These are phyloP conservation scores for Onychomys torridus DNA, from an alignment of 2,797 vertebrate species.

Conservation along the genomic window DNA sequence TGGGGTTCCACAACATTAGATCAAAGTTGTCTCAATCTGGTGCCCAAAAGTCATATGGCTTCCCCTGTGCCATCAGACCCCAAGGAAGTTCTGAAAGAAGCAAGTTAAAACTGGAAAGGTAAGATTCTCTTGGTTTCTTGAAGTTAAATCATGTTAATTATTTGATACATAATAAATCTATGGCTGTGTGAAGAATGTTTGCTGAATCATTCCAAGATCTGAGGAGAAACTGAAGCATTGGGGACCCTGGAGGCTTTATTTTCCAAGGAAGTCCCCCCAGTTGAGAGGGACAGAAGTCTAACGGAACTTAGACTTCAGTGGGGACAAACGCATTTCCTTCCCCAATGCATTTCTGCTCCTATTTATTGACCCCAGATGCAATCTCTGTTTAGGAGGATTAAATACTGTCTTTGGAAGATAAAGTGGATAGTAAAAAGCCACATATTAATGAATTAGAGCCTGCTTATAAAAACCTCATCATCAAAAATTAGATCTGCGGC, in stretches of 20 bases:
- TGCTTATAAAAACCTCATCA: slow-evolving; percentile 57
- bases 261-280: background rate
- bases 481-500: slow-evolving; percentile 48
- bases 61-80: background rate
- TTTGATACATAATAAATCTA: background rate
- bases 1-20: background rate
- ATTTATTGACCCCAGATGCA: background rate
- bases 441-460: slow-evolving; percentile 33
- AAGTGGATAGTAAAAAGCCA: slow-evolving; percentile 19
- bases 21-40: background rate
- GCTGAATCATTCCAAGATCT: fast-evolving
- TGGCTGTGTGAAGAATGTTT: fast-evolving
- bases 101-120: background rate
- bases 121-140: background rate
- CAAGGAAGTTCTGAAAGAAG: background rate
- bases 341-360: background rate
- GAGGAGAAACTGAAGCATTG: background rate
- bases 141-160: background rate
- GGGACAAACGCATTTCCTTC: background rate
- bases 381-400: slow-evolving; percentile 1
- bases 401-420: slow-evolving; percentile 19
- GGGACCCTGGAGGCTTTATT: fast-evolving
- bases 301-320: background rate
- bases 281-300: background rate
- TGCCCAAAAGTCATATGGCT: background rate